Percentiles rank a stretch among this genome's conserved stretches.
These are phyloP conservation scores for Xestia sexstrigata DNA, from an alignment of 2,888 invertebrate genomes.

Conservation along the genomic window DNA sequence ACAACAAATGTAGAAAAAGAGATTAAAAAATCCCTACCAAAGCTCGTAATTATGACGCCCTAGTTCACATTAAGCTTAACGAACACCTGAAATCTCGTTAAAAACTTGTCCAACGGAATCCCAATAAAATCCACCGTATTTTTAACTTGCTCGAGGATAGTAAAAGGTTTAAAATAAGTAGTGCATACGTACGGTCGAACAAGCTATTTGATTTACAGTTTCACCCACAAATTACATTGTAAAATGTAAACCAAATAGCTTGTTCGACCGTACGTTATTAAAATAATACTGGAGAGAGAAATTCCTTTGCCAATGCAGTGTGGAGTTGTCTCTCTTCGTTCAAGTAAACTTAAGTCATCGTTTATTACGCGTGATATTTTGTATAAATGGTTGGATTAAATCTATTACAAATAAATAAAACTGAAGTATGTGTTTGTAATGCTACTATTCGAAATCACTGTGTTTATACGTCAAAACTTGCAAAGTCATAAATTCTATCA, in stretches of 20 bases:
- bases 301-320: neutral
- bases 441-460: too few relatives aligned
- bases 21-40: neutral
- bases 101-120: conserved; percentile 6
- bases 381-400: neutral
- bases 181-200: too few relatives aligned
- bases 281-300: conserved; percentile 9
- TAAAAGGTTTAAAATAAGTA: conserved; percentile 8
- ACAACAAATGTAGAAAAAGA: neutral
- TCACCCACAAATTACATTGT: too few relatives aligned
- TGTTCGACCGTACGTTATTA: too few relatives aligned
- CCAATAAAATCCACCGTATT: neutral
- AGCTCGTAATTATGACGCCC: neutral
- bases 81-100: conserved; percentile 33
- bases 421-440: too few relatives aligned
- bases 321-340: neutral
- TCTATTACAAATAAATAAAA: neutral
- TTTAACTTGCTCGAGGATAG: neutral
- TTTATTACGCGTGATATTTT: neutral
- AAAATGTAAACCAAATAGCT: too few relatives aligned
- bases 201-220: too few relatives aligned
- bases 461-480: too few relatives aligned
- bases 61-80: conserved; percentile 13
- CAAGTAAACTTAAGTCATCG: too few relatives aligned
- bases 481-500: too few relatives aligned